These are phyloP conservation scores for Synodontis membranacea DNA, from an alignment of 2,113 vertebrate genomes.

Conservation along the genomic window DNA sequence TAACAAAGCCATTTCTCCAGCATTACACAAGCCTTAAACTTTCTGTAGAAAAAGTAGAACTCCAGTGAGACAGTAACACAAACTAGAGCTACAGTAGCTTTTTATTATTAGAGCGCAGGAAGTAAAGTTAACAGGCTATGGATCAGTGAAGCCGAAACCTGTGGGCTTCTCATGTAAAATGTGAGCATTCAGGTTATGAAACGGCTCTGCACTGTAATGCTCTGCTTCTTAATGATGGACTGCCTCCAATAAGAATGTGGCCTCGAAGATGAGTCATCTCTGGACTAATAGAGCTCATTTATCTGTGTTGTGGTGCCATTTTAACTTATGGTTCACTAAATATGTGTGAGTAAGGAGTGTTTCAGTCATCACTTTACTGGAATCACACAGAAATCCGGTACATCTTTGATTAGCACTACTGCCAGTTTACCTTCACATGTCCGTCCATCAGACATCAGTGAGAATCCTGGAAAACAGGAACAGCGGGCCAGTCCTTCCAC, in stretches of 20 bases:
- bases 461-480: constrained; percentile 85
- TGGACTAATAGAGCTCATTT: constrained; percentile 16
- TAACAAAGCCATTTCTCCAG: neutral
- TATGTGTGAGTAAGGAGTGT: neutral
- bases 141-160: constrained; percentile 20
- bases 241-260: constrained; percentile 13
- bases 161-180: constrained; percentile 9
- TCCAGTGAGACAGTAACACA: neutral
- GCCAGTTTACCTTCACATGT: constrained; percentile 82
- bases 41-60: neutral
- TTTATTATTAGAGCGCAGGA: constrained; percentile 24
- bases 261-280: neutral
- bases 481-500: constrained; percentile 69
- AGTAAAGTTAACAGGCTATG: constrained; percentile 27
- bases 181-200: constrained; percentile 7
- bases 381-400: neutral
- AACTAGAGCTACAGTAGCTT: constrained; percentile 8
- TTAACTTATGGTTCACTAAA: neutral
- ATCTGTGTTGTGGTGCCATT: constrained; percentile 7
- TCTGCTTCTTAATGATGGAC: constrained; percentile 17
- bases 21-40: neutral
- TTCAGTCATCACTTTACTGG: neutral
- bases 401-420: neutral
- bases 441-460: constrained; percentile 76
- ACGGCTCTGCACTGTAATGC: constrained; percentile 1